Percentiles rank a stretch among this genome's conserved stretches.
Evolutionary conservation across 2,888 invertebrate species (phyloP).

Genomic region (Coleophora deauratella): DNA sequence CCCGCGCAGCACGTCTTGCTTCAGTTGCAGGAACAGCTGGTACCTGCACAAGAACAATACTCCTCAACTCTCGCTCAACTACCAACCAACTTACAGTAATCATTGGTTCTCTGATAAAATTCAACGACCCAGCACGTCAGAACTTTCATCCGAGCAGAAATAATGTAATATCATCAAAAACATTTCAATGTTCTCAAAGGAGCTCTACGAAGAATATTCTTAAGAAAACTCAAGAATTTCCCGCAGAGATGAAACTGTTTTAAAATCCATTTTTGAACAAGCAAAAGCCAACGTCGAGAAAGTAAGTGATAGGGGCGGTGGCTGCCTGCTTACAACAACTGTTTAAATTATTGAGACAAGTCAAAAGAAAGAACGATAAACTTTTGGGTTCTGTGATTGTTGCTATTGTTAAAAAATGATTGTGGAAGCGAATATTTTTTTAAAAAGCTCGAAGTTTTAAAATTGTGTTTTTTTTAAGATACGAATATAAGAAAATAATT

Average conservation of each 20-base stretch:
- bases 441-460: too few relatives aligned
- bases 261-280: constrained; percentile 30
- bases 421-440: constrained; percentile 24
- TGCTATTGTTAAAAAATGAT: constrained; percentile 40
- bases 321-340: constrained; percentile 7
- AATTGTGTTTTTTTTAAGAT: too few relatives aligned
- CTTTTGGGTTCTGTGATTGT: constrained; percentile 36
- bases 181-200: constrained; percentile 16
- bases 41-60: constrained; percentile 76
- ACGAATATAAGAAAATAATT: too few relatives aligned
- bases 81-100: too few relatives aligned
- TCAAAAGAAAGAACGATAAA: constrained; percentile 35
- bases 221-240: constrained; percentile 14
- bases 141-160: constrained; percentile 1
- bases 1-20: constrained; percentile 96
- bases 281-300: constrained; percentile 29
- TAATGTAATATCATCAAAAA: constrained; percentile 18
- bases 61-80: not conserved
- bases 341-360: too few relatives aligned
- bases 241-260: constrained; percentile 7
- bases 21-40: constrained; percentile 97
- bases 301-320: constrained; percentile 31
- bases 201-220: constrained; percentile 15
- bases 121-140: not conserved
- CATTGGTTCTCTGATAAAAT: not conserved